Percentiles rank a stretch among this genome's conserved stretches.
These are phyloP conservation scores for Drosophila kuntzei DNA, from an alignment of 2,888 invertebrate genomes.

Conservation along the genomic window DNA sequence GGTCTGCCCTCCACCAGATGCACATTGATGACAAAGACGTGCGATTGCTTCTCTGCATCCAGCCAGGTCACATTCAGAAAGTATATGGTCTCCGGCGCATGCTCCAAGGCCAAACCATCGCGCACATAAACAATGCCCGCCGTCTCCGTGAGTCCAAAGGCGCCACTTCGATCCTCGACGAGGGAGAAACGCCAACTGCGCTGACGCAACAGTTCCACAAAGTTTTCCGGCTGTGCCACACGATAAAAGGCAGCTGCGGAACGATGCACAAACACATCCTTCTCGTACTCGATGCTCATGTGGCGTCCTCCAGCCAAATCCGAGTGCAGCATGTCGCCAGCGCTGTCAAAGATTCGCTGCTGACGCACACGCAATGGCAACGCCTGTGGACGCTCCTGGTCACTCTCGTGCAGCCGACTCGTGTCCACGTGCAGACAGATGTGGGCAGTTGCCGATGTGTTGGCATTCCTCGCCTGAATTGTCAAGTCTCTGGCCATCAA, in stretches of 20 bases:
- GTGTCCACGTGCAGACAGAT: slow-evolving; percentile 85
- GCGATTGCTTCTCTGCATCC: slow-evolving; percentile 68
- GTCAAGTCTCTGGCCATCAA: slow-evolving; percentile 87
- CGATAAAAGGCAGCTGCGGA: slow-evolving; percentile 86
- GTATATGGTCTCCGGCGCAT: slow-evolving; percentile 85
- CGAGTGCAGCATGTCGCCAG: slow-evolving; percentile 60
- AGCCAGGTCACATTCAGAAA: slow-evolving; percentile 83
- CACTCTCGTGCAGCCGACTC: slow-evolving; percentile 78
- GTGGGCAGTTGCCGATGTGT: slow-evolving; percentile 80
- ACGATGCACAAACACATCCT: slow-evolving; percentile 84
- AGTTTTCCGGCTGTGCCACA: slow-evolving; percentile 85
- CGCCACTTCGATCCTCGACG: slow-evolving; percentile 83
- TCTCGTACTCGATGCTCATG: slow-evolving; percentile 74
- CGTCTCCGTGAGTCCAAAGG: slow-evolving; percentile 86
- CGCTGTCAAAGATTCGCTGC: slow-evolving; percentile 68
- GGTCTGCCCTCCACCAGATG: slow-evolving; percentile 82
- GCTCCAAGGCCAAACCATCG: slow-evolving; percentile 85
- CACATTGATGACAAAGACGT: slow-evolving; percentile 80
- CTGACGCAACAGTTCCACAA: slow-evolving; percentile 72
- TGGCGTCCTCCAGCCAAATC: slow-evolving; percentile 52
- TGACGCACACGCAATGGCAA: slow-evolving; percentile 76
- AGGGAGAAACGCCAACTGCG: slow-evolving; percentile 76
- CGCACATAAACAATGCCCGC: slow-evolving; percentile 88
- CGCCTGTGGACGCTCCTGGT: slow-evolving; percentile 82
- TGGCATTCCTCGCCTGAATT: slow-evolving; percentile 70